Conservation (phyloP, 1,140 invertebrate genomes). For the Hesperophylax magnus region DNA sequence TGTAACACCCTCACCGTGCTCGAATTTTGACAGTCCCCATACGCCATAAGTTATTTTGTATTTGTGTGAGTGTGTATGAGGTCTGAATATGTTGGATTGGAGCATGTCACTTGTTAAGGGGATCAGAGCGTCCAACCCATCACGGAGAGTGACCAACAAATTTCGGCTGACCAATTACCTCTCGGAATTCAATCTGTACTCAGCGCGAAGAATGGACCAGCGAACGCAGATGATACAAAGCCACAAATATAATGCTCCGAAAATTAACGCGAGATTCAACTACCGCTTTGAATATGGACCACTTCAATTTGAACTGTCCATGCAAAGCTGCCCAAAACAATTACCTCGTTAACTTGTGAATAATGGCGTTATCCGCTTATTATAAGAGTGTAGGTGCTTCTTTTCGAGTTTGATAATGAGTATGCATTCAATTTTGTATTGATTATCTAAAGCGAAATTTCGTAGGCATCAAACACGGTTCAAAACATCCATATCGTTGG, state of each 20-base stretch:
- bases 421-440: background rate
- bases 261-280: slow-evolving; percentile 28
- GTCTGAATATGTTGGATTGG: background rate
- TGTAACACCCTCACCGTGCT: background rate
- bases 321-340: slow-evolving; percentile 17
- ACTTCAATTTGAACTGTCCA: slow-evolving; percentile 22
- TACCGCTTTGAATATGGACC: slow-evolving; percentile 34
- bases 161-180: slow-evolving; percentile 52
- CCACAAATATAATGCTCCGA: slow-evolving; percentile 29
- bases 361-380: slow-evolving; percentile 28
- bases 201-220: slow-evolving; percentile 43
- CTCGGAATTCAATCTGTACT: slow-evolving; percentile 48
- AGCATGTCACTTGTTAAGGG: slow-evolving; percentile 56
- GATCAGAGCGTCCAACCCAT: slow-evolving; percentile 55
- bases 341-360: slow-evolving; percentile 37
- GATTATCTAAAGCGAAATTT: slow-evolving; percentile 27
- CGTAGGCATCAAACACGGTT: slow-evolving; percentile 9
- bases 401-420: slow-evolving; percentile 9
- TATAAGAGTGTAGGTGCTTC: slow-evolving; percentile 6
- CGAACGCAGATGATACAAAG: background rate
- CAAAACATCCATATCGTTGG: slow-evolving; percentile 1
- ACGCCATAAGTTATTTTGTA: background rate
- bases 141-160: slow-evolving; percentile 56
- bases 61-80: background rate
- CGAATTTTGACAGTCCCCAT: slow-evolving; percentile 1